A percentile compares a stretch with the other conserved stretches of the same genome.
Evolutionary conservation across 2,888 invertebrate genomes (phyloP).

Genomic region (Arge pagana): DNA sequence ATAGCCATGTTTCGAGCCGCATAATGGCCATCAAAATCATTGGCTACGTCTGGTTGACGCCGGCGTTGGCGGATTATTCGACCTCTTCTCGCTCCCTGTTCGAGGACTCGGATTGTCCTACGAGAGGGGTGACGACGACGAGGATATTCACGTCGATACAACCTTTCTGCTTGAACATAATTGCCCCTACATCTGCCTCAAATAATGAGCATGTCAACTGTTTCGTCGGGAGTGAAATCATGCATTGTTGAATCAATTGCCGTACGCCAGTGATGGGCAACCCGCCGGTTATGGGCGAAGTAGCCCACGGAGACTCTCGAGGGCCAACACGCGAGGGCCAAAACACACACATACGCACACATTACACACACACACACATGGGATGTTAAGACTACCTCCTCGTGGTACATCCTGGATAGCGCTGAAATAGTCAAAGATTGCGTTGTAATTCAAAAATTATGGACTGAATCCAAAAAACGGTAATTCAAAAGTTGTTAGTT

Average conservation of each 20-base stretch:
- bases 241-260: background rate
- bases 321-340: too few species aligned
- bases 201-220: constrained; percentile 8
- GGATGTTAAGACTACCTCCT: too few species aligned
- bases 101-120: constrained; percentile 12
- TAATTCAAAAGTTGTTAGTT: too few species aligned
- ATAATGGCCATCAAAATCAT: constrained; percentile 3
- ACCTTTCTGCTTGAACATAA: constrained; percentile 17
- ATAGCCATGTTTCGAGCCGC: constrained; percentile 23
- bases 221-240: background rate
- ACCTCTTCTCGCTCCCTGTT: constrained; percentile 17
- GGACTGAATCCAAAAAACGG: too few species aligned
- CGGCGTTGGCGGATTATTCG: constrained; percentile 6
- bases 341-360: too few species aligned
- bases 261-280: too few species aligned
- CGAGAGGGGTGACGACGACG: constrained; percentile 20
- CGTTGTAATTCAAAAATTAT: too few species aligned
- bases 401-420: too few species aligned
- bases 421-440: too few species aligned
- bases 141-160: constrained; percentile 17
- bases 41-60: constrained; percentile 6
- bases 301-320: too few species aligned
- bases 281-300: too few species aligned
- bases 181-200: constrained; percentile 13
- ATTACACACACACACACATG: too few species aligned